Base-by-base conservation (phyloP, 1,140 invertebrate species). In the Anastrepha obliqua region DNA sequence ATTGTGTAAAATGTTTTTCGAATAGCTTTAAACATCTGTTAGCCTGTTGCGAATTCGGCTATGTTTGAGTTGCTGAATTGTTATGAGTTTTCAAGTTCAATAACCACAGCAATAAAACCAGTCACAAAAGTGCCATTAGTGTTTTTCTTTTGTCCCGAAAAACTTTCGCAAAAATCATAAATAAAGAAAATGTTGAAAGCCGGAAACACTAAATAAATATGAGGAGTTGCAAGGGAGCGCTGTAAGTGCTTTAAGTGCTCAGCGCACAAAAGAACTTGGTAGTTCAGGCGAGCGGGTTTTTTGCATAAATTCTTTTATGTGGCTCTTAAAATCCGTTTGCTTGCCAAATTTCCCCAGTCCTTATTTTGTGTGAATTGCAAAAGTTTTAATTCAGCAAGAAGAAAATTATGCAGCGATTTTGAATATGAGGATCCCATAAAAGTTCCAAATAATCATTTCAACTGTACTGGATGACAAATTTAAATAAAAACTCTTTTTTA, bases 1-100 rank as follows among this genome's bases (percentile, higher is more conserved):
- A 13, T 47, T 74, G 0, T 15, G 17, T 0, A 5, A 47, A 74
- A 47, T 74, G 67, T n/a, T 13, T 17, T 9, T 47, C 44, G 17
- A 74, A 74, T 44, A 15, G 17, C 42, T 74, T 74, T 74, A 44
- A 74, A 74, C 29, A 74, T 74, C 42, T 7, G 15, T 7, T 0
- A 39, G 42, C 67, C n/a, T 74, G 67, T 74, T 74, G 67, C 67
- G 17, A 44, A 44, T 74, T 42, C 39, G 64, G 3, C 44, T 44
- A 42, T 74, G 39, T 13, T 47, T 17, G 39, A 42, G 13, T 74
- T 74, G 67, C 39, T 47, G 44, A 74, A 74, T 47, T 39, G 42
- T 74, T 74, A 74, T 74, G 67, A 47, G 13, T 47, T 74, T 47
- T 47, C 67, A 74, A 74, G 67, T 74, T 74, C 67, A 74, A 74